These are phyloP conservation scores for Mallotus villosus DNA, from an alignment of 2,797 vertebrate species.

Conservation along the genomic window DNA sequence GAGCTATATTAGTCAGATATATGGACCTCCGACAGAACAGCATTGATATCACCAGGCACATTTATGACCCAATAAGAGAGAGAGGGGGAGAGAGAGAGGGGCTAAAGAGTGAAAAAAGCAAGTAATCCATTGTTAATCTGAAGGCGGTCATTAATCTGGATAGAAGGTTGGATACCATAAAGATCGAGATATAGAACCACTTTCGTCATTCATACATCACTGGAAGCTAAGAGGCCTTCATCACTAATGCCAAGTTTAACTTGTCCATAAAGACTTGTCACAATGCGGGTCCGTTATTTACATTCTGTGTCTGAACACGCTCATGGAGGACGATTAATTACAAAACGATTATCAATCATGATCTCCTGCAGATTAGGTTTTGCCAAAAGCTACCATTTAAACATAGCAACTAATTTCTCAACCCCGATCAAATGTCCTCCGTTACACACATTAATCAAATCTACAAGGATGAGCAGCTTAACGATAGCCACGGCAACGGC, in stretches of 20 bases:
- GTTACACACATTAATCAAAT: not conserved
- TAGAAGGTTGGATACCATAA: not conserved
- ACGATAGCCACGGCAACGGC: not conserved
- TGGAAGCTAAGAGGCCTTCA: not conserved
- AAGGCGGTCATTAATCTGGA: conserved; percentile 8
- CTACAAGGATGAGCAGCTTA: not conserved
- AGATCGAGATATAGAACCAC: not conserved
- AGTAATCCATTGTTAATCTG: conserved; percentile 21
- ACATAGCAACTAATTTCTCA: not conserved
- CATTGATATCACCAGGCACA: not conserved
- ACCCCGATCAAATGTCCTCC: not conserved
- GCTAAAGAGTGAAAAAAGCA: too few relatives aligned
- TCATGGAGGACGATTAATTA: not conserved
- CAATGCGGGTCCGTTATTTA: too few relatives aligned
- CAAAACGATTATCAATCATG: not conserved
- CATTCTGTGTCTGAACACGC: not conserved
- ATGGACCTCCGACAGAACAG: not conserved
- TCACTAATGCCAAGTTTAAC: not conserved
- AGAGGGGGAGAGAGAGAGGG: not conserved
- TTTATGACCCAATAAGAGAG: not conserved
- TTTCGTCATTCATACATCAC: not conserved
- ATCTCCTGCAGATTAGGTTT: not conserved
- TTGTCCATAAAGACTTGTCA: too few relatives aligned
- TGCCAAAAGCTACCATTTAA: not conserved
- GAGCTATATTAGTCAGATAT: not conserved